These are phyloP conservation scores for Caenorhabditis drosophilae DNA, from an alignment of 2,888 invertebrate genomes.

Conservation along the genomic window DNA sequence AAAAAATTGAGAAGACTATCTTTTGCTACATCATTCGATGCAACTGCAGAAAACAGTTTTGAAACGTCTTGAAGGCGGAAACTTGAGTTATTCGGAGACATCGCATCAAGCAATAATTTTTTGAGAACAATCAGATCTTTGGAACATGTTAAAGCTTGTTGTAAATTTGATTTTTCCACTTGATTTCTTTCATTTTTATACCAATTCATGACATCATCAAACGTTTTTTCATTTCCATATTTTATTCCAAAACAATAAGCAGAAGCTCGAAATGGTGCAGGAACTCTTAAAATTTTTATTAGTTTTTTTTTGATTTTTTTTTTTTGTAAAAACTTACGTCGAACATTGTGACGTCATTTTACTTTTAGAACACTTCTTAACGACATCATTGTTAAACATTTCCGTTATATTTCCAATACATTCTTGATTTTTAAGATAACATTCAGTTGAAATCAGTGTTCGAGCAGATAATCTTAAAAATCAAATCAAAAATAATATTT, in stretches of 20 bases:
- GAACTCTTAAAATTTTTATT: slow-evolving; percentile 44
- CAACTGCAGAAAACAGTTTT: slow-evolving; percentile 47
- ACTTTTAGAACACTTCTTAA: slow-evolving; percentile 35
- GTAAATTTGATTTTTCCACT: slow-evolving; percentile 54
- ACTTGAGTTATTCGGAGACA: slow-evolving; percentile 49
- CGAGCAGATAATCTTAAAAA: slow-evolving; percentile 26
- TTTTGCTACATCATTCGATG: slow-evolving; percentile 49
- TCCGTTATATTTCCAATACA: slow-evolving; percentile 35
- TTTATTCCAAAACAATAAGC: slow-evolving; percentile 63
- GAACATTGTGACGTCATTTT: slow-evolving; percentile 38
- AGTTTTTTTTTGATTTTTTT: not conserved
- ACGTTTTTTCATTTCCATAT: slow-evolving; percentile 55
- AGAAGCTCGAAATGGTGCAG: slow-evolving; percentile 55
- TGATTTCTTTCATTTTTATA: slow-evolving; percentile 49
- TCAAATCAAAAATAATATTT: not conserved
- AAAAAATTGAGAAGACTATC: slow-evolving; percentile 61
- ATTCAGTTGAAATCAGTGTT: slow-evolving; percentile 21
- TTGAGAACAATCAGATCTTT: slow-evolving; percentile 58
- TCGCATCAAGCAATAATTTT: slow-evolving; percentile 54
- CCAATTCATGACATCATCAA: slow-evolving; percentile 46
- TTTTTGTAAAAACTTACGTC: slow-evolving; percentile 9
- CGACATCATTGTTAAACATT: slow-evolving; percentile 33
- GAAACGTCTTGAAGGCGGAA: slow-evolving; percentile 63
- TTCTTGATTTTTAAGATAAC: slow-evolving; percentile 30
- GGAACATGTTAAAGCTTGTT: slow-evolving; percentile 58